A percentile compares a stretch with the other conserved stretches of the same genome.
Conservation (phyloP, 2,797 vertebrate species). For the Micromesistius poutassou region DNA sequence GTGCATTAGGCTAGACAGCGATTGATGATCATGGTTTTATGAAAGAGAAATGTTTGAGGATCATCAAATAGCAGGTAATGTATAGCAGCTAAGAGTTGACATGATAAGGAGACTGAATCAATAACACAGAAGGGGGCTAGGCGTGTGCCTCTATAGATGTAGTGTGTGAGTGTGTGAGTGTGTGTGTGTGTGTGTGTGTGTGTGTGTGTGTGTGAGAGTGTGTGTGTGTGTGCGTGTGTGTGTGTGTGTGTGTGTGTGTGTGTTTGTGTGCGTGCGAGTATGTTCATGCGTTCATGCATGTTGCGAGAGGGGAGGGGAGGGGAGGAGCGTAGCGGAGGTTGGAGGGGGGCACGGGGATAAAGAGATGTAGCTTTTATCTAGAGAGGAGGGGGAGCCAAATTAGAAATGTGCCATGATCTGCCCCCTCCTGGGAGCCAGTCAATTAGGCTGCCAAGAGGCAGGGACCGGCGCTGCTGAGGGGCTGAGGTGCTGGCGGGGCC, state of each 20-base stretch:
- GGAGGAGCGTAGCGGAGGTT: neutral
- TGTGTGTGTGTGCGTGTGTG: neutral
- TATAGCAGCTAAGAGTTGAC: too few relatives aligned
- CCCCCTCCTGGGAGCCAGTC: conserved; percentile 65
- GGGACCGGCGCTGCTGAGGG: conserved; percentile 24
- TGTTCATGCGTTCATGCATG: conserved; percentile 43
- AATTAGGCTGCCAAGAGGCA: conserved; percentile 67
- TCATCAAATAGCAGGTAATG: neutral
- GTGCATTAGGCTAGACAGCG: neutral
- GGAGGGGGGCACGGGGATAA: conserved; percentile 22
- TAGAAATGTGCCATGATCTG: conserved; percentile 69
- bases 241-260: conserved; percentile 2
- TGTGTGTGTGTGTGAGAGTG: neutral
- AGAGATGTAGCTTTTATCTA: conserved; percentile 63
- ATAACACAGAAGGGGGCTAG: neutral
- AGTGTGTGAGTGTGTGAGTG: neutral
- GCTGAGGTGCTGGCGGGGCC: conserved; percentile 19
- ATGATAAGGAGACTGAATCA: neutral
- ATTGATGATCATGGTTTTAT: neutral
- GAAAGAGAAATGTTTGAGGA: neutral
- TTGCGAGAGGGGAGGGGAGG: conserved; percentile 12
- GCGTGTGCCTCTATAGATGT: neutral
- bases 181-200: neutral
- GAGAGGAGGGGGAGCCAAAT: conserved; percentile 66
- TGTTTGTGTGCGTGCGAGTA: conserved; percentile 1